These are phyloP conservation scores for Tuta absoluta DNA, from an alignment of 2,888 invertebrate species.

Conservation along the genomic window DNA sequence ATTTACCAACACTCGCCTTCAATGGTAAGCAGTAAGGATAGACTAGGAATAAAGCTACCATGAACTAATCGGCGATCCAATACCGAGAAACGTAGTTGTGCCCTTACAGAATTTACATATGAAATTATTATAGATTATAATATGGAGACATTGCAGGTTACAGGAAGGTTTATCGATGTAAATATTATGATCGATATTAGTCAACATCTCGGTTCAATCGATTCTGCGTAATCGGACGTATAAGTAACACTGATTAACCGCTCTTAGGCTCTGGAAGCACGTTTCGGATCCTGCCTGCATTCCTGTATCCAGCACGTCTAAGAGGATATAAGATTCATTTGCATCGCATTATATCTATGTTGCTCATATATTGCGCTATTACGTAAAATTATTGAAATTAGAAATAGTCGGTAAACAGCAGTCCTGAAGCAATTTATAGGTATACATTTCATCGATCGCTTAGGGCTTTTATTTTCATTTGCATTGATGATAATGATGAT, in stretches of 20 bases:
- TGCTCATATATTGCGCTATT: slow-evolving; percentile 62
- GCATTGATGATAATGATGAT: slow-evolving; percentile 27
- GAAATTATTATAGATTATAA: slow-evolving; percentile 64
- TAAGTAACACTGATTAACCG: slow-evolving; percentile 64
- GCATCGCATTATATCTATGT: slow-evolving; percentile 61
- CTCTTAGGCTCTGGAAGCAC: slow-evolving; percentile 57
- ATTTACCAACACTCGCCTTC: slow-evolving; percentile 24
- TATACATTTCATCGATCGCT: slow-evolving; percentile 45
- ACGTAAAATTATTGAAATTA: slow-evolving; percentile 67
- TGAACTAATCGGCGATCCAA: slow-evolving; percentile 38
- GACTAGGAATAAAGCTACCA: slow-evolving; percentile 35
- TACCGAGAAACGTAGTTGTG: slow-evolving; percentile 49
- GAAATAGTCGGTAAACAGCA: slow-evolving; percentile 60
- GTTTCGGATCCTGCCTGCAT: slow-evolving; percentile 54
- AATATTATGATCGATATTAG: slow-evolving; percentile 73
- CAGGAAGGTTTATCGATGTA: slow-evolving; percentile 61
- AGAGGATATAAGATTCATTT: slow-evolving; percentile 63
- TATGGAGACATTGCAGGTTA: slow-evolving; percentile 47
- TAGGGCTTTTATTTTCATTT: slow-evolving; percentile 39
- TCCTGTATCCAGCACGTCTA: slow-evolving; percentile 47
- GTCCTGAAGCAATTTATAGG: slow-evolving; percentile 54
- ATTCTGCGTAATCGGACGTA: slow-evolving; percentile 66
- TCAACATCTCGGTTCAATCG: slow-evolving; percentile 63
- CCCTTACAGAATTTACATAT: slow-evolving; percentile 62
- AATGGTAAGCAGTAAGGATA: slow-evolving; percentile 23